phyloP scores from a whole-genome alignment of 1,140 invertebrate genomes.

The Anastrepha ludens region DNA sequence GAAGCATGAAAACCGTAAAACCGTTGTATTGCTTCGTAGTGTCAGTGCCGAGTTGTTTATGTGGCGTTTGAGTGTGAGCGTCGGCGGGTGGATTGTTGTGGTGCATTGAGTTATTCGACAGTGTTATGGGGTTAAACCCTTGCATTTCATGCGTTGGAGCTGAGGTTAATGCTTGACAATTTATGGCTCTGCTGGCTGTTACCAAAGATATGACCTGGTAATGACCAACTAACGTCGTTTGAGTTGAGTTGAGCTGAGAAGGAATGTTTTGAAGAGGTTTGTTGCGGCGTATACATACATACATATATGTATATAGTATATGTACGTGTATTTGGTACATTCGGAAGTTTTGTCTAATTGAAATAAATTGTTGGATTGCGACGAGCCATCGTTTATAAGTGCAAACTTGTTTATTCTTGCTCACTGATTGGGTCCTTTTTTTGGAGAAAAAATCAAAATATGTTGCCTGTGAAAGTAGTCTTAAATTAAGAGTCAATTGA shows the following conservation, averaged over 20 bases:
- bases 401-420: background rate
- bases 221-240: background rate
- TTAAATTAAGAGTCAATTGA: background rate
- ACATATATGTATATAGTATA: too few relatives aligned
- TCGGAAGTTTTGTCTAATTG: slow-evolving; percentile 4
- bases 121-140: slow-evolving; percentile 4
- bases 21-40: background rate
- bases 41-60: background rate
- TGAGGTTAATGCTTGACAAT: slow-evolving; percentile 21
- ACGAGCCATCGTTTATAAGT: background rate
- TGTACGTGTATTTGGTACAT: background rate
- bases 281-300: background rate
- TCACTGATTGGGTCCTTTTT: background rate
- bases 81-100: background rate
- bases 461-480: background rate
- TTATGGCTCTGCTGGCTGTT: slow-evolving; percentile 1
- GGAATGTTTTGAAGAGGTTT: background rate
- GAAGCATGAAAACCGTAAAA: slow-evolving; percentile 14
- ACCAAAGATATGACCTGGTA: slow-evolving; percentile 20
- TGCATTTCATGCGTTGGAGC: background rate
- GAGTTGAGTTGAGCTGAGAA: background rate
- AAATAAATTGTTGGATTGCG: slow-evolving; percentile 15
- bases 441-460: background rate
- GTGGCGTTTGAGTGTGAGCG: background rate
- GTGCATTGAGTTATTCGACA: slow-evolving; percentile 9